Base-by-base conservation (phyloP, 1,140 invertebrate genomes). In the Drosophila mayri region DNA sequence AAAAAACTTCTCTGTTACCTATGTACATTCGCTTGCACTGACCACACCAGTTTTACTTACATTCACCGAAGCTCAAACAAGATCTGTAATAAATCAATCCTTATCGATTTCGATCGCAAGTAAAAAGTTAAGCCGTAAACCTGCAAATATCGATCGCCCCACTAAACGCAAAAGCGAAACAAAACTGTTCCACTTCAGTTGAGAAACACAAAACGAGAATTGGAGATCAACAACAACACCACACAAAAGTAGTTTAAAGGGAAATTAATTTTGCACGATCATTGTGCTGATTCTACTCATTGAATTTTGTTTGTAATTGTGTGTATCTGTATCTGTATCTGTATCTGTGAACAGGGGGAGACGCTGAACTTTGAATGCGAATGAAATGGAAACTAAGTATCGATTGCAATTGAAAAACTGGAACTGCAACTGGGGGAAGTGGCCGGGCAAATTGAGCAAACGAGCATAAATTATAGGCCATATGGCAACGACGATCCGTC, bases 361-460 rank as follows among this genome's bases (percentile, higher is more conserved):
- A 37, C 49, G 22, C 57, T 65, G 71, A 75, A 74, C 59, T 76
- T 59, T 76, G 50, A 70, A 60, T 70, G 67, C 81, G 71, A 85
- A 85, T 68, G 77, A 85, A 85, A 85, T 68, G 72, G 81, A 85
- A 85, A 85, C 79, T 77, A 78, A 63, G 67, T 74, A 85, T 85
- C 67, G 77, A 85, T 85, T 85, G 77, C 66, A 73, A 84, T 83
- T 84, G 65, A 44, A 55, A 76, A 46, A 71, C 72, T 75, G 35
- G 35, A 35, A 43, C 41, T 43, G 73, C 60, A 74, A 65, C 61
- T 76, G 62, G 18, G 73, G 49, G 55, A 58, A 38, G 47, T 85
- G 62, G 28, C 40, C 47, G 49, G 41, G 64, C 57, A 67, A 84
- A 79, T 79, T 81, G 67, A 68, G 77, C 77, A 79, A 79, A 60